A percentile compares a stretch with the other conserved stretches of the same genome.
These are phyloP conservation scores for Drosophila virilis DNA, from an alignment of 1,140 invertebrate species.

Conservation along the genomic window DNA sequence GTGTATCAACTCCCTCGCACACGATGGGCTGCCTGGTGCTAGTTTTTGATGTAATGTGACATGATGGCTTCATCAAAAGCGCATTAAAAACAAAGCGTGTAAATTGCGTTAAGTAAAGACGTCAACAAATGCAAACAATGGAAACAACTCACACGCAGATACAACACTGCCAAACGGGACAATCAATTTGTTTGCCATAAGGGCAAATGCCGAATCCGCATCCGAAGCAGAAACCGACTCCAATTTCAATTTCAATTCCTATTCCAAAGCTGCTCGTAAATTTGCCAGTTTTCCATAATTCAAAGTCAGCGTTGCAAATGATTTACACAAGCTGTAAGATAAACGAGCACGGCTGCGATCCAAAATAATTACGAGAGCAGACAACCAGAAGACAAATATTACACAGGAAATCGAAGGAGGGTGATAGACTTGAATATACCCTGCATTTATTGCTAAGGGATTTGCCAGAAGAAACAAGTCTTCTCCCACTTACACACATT, in stretches of 20 bases:
- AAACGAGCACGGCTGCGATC: constrained; percentile 29
- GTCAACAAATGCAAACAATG: constrained; percentile 26
- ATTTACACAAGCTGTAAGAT: constrained; percentile 49
- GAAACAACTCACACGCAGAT: neutral
- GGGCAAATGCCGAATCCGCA: neutral
- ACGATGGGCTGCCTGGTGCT: constrained; percentile 34
- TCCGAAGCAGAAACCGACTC: neutral
- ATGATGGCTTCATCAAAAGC: constrained; percentile 83
- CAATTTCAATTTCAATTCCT: constrained; percentile 4
- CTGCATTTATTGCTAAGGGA: neutral
- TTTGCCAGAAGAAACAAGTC: neutral
- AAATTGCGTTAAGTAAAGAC: constrained; percentile 51
- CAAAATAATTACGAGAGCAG: constrained; percentile 33
- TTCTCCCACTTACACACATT: too few species aligned
- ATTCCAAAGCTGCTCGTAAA: constrained; percentile 44
- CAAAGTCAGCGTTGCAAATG: constrained; percentile 44
- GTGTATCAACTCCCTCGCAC: constrained; percentile 48
- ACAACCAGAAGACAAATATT: constrained; percentile 15
- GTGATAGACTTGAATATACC: neutral
- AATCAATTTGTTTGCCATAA: constrained; percentile 20
- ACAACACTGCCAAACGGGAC: neutral
- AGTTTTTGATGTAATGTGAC: constrained; percentile 80
- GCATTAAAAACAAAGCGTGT: constrained; percentile 79
- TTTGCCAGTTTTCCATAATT: constrained; percentile 53
- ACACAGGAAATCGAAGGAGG: constrained; percentile 2